Base-by-base conservation (phyloP, 2,113 vertebrate genomes). In the Heliornis fulica region DNA sequence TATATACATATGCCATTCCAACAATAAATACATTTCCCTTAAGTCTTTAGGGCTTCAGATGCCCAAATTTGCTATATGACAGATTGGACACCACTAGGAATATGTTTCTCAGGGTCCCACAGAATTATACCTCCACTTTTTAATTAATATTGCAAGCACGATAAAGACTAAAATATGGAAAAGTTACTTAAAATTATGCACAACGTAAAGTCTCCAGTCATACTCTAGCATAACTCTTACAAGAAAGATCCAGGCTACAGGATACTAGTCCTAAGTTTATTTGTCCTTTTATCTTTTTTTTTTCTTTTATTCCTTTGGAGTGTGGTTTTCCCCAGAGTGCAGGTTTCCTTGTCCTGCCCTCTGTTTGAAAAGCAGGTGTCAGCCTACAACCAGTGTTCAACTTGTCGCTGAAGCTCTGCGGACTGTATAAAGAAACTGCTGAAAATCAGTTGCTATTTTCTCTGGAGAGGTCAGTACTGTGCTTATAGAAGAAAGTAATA, bases 401-500 rank as follows among this genome's bases (percentile, higher is more conserved):
- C 81, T 89, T 86, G 57, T 90, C 82, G 60, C 83, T 85, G 71
- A 87, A 45, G 70, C 85, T 96, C 82, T 91, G 53, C 87, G 77
- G 83, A 87, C 91, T 83, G 83, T 68, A 89, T 29, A 31, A 74
- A 85, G 94, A 90, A 59, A 71, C 87, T 91, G 86, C 85, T 94
- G 83, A 93, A 95, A 96, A 95, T 74, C 68, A 91, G 87, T 45
- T 95, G 87, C 69, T 94, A 6, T 84, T 95, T 95, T 93, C 97
- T 96, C 91, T 12, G 25, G 83, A 87, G 84, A 95, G 64, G 78
- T 80, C 91, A 93, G 91, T 75, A 80, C 89, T 91, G 80, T 82
- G 74, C 94, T 97, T 95, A 91, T 75, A 91, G 96, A 92, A 93
- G 83, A 95, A 97, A 94, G 94, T 90, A 93, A 96, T 97, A 94